Conservation (phyloP, 1,140 invertebrate genomes). For the Aphelinus atriplicis region DNA sequence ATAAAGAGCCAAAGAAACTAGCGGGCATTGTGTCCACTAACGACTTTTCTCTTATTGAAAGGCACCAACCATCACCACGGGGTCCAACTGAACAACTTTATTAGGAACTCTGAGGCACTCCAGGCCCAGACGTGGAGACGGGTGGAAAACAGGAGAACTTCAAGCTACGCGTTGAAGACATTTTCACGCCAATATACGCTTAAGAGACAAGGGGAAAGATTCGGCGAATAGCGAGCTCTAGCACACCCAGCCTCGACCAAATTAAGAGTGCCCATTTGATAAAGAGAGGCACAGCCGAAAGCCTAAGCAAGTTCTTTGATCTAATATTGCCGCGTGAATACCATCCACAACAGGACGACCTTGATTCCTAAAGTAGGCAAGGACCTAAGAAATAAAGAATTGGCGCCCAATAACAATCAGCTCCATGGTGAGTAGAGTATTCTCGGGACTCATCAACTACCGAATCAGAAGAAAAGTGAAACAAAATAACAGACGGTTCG, state of each 20-base stretch:
- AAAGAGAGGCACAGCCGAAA: not conserved
- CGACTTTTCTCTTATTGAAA: conserved; percentile 8
- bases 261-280: not conserved
- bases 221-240: not conserved
- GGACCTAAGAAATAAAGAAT: conserved; percentile 34
- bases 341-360: conserved; percentile 42
- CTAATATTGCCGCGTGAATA: not conserved
- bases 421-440: conserved; percentile 34
- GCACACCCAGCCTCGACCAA: not conserved
- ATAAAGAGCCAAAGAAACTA: conserved; percentile 28
- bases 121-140: conserved; percentile 2
- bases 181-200: not conserved
- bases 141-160: too few relatives aligned
- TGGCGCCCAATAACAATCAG: conserved; percentile 48
- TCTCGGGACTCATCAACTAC: conserved; percentile 27
- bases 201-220: not conserved
- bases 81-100: not conserved
- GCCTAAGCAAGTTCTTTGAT: conserved; percentile 36
- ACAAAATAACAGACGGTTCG: conserved; percentile 34
- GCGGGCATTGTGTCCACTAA: conserved; percentile 9
- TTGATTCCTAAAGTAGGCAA: conserved; percentile 45
- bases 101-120: not conserved
- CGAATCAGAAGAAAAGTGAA: not conserved
- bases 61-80: not conserved
- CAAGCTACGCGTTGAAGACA: too few relatives aligned